Evolutionary conservation across 2,888 invertebrate species (phyloP), one percentile per base, ranked within the genome.

Genomic region (Sminthurinus aureus): DNA sequence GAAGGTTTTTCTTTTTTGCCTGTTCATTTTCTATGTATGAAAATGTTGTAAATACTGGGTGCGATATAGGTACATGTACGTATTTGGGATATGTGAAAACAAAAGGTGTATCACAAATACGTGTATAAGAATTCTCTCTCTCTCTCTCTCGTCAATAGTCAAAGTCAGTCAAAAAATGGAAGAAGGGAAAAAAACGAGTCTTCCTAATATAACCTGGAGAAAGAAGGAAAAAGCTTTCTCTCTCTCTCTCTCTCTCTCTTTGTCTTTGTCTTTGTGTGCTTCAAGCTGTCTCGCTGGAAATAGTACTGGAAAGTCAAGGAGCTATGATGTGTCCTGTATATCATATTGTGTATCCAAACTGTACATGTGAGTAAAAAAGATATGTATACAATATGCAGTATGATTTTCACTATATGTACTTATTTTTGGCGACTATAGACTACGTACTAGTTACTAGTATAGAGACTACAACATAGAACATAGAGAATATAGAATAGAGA

Each of bases 291-390:
- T 67, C 11, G 11, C 22, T n/a, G 20, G 11, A 20, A 20, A 67
- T n/a, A 79, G 69, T 18, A 50, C 64, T 58, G 38, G n/a, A 81
- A 26, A 20, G 50, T 50, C 20, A 52, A 80, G 20, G 66, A 38
- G 20, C n/a, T 20, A 74, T 75, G 81, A 74, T 64, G 66, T 69
- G 24, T 26, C 13, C 24, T 20, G 73, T 73, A 13, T 73, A n/a
- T n/a, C n/a, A n/a, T n/a, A n/a, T n/a, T n/a, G n/a, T n/a, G 6
- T 38, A 38, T 38, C 38, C 38, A 38, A 38, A 4, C 38, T 38
- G 6, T 38, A 38, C 38, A 38, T 38, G 38, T 38, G 6, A 1
- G 38, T 38, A 38, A 1, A 38, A 38, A 38, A 38, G 38, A 38
- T 58, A 11, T 58, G 58, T 58, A 9, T 13, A 58, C 9, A 18